A percentile compares a stretch with the other conserved stretches of the same genome.
Conservation (phyloP, 2,797 vertebrate genomes). For the Enteromius argenteus region DNA sequence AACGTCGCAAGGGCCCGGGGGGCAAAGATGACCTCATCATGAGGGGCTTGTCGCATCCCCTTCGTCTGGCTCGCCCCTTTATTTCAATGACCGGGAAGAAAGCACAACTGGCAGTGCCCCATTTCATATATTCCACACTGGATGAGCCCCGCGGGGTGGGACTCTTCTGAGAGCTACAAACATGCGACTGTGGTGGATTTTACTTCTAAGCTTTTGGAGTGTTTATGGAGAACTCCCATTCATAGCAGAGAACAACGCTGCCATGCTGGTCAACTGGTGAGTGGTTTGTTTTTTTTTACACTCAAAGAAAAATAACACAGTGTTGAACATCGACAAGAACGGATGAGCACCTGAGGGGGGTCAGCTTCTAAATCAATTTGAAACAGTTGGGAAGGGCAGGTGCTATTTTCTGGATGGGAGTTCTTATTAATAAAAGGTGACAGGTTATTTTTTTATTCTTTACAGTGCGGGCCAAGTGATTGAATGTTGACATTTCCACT, state of each 20-base stretch:
- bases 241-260: conserved; percentile 91
- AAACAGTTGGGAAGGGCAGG: conserved; percentile 21
- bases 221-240: conserved; percentile 89
- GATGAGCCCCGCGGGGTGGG: conserved; percentile 67
- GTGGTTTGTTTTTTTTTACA: conserved; percentile 60
- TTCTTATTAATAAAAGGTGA: conserved; percentile 50
- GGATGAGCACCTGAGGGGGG: neutral
- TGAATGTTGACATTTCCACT: conserved; percentile 45
- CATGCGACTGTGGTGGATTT: conserved; percentile 86
- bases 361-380: conserved; percentile 30
- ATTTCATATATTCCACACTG: conserved; percentile 66
- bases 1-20: conserved; percentile 50
- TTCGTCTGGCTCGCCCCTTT: conserved; percentile 32
- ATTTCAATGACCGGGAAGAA: conserved; percentile 66
- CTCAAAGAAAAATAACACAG: neutral
- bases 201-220: conserved; percentile 83
- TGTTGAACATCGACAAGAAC: neutral
- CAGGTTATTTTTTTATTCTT: conserved; percentile 42
- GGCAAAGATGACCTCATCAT: conserved; percentile 69
- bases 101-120: conserved; percentile 61
- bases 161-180: conserved; percentile 68
- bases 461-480: neutral
- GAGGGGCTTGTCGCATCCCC: conserved; percentile 53
- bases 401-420: conserved; percentile 60
- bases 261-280: conserved; percentile 96